Evolutionary conservation across 2,888 invertebrate species (phyloP).

Genomic region (Drosophila prolongata): DNA sequence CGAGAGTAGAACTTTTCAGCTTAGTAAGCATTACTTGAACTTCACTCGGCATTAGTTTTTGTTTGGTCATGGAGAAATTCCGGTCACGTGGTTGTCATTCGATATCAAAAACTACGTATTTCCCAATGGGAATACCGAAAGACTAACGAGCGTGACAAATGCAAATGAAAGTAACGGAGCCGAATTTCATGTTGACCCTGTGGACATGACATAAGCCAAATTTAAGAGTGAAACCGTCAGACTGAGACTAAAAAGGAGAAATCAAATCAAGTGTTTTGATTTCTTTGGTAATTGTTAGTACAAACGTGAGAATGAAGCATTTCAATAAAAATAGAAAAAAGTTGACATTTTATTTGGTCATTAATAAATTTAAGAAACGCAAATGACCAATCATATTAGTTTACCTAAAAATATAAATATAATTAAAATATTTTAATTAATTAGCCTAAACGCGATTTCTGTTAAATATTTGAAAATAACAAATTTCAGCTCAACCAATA

Average conservation of each 20-base stretch:
- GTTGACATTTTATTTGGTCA: too few species aligned
- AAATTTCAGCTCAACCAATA: too few species aligned
- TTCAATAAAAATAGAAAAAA: too few species aligned
- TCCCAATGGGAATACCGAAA: constrained; percentile 68
- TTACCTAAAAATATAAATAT: too few species aligned
- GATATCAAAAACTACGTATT: constrained; percentile 63
- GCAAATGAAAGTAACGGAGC: constrained; percentile 54
- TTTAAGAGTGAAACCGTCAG: background rate
- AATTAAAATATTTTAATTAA: too few species aligned
- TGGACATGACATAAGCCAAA: constrained; percentile 24
- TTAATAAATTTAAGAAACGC: too few species aligned
- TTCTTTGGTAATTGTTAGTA: constrained; percentile 25
- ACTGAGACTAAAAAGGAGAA: constrained; percentile 11
- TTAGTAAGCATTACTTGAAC: constrained; percentile 23
- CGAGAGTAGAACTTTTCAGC: constrained; percentile 11
- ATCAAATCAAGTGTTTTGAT: constrained; percentile 34
- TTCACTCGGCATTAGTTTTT: constrained; percentile 21
- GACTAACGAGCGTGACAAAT: constrained; percentile 74
- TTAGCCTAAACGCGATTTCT: too few species aligned
- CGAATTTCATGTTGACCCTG: constrained; percentile 30
- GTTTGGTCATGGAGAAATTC: constrained; percentile 36
- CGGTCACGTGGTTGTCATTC: constrained; percentile 63
- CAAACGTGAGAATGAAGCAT: background rate
- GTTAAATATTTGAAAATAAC: too few species aligned
- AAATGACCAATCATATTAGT: too few species aligned